Evolutionary conservation across 2,888 invertebrate genomes (phyloP).

Genomic region (Andrena dorsata): DNA sequence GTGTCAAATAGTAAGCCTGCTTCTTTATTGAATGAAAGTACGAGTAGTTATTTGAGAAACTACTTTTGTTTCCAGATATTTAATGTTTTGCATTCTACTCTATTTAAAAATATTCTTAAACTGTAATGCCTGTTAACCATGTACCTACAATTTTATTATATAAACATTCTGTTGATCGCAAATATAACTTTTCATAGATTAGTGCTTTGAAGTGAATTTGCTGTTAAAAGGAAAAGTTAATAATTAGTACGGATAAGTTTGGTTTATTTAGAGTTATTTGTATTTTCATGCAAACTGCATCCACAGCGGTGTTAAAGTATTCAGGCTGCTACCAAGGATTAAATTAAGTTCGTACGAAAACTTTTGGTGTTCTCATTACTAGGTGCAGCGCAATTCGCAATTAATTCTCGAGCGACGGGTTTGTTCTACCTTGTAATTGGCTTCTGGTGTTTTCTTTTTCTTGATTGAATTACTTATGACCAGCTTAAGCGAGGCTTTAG

Average conservation of each 20-base stretch:
- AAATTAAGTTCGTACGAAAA: slow-evolving; percentile 10
- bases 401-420: slow-evolving; percentile 48
- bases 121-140: too few relatives aligned
- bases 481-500: not conserved
- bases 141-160: too few relatives aligned
- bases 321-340: slow-evolving; percentile 2
- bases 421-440: not conserved
- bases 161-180: too few relatives aligned
- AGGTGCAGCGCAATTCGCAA: slow-evolving; percentile 23
- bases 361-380: slow-evolving; percentile 39
- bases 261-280: not conserved
- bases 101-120: too few relatives aligned
- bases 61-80: too few relatives aligned
- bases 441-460: not conserved
- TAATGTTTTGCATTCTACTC: too few relatives aligned
- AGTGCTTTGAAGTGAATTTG: not conserved
- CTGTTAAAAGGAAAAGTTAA: not conserved
- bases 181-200: too few relatives aligned
- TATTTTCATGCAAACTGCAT: not conserved
- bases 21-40: too few relatives aligned
- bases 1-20: too few relatives aligned
- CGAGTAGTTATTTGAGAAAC: too few relatives aligned
- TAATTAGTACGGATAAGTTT: not conserved
- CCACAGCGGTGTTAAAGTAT: not conserved
- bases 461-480: not conserved